Evolutionary conservation across 2,888 invertebrate genomes (phyloP), one percentile per base, ranked within the genome.

Genomic region (Tenthredo livida): DNA sequence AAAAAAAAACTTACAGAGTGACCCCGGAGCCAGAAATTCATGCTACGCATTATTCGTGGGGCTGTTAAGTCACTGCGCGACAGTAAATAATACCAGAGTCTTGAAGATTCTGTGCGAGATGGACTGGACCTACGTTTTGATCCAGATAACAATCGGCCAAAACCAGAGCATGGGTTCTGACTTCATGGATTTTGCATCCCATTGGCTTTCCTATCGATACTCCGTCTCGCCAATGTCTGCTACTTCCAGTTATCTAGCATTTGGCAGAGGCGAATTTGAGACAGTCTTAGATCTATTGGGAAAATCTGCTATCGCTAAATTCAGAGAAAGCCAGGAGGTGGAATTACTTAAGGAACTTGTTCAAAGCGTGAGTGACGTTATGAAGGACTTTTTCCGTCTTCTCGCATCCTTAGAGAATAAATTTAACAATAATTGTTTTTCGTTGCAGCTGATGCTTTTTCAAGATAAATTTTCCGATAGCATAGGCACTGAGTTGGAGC

Each of bases 141-240:
- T 90, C 7, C 43, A 70, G 6, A 17, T 15, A 3, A 84, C 86
- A 6, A 33, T 88, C 15, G 50, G 54, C 12, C 84, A 58, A 2
- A 25, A 80, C 12, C 40, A 50, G 5, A 15, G 21, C 29, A 37
- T 82, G n/a, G 84, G 86, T 17, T 9, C n/a, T 21, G 33, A 86
- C 17, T 90, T 89, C 37, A 82, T 88, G 67, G 78, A 88, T 10
- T 90, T 88, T 65, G 84, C 87, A 12, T 83, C 84, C 9, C 72
- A 77, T 2, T 90, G 90, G 90, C 86, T 90, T 0, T 82, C 84
- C 25, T 87, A 83, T 47, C 61, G 54, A 7, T 78, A 37, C n/a
- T 70, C 43, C 25, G 17, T 70, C 1, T 65, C 67, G 33, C 40
- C 7, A 15, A 43, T 17, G n/a, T 9, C 54, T 37, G 10, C 10